Base-by-base conservation (phyloP, 2,888 invertebrate species). In the Palloptera scutellata region DNA sequence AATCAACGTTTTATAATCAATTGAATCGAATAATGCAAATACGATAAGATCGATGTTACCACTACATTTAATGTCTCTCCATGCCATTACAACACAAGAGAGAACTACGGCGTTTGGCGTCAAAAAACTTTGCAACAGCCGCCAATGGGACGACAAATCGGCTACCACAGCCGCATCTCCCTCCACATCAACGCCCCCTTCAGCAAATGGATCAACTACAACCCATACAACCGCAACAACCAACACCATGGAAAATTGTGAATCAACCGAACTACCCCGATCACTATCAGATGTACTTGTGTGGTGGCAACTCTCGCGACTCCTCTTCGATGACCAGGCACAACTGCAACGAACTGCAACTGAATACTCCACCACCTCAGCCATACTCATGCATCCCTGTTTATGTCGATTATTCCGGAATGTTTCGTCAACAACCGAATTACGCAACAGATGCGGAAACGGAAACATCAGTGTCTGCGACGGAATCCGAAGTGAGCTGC, bases 21-120 rank as follows among this genome's bases (percentile, higher is more conserved):
- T 79, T 76, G 76, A 77, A 78, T 80, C 80, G 80, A 78, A 84
- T 81, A 83, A 85, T 85, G 85, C 79, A 76, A 80, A 81, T 81
- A 82, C 79, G 81, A 79, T 85, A 84, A 78, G 79, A 84, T 85
- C 82, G 82, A 85, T 85, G 85, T 84, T 85, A 84, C 84, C 83
- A 83, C 82, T 80, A 83, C 79, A 84, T 80, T 84, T 83, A 79
- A 82, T 81, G 84, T 81, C 81, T 81, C 83, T 84, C 85, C 83
- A 85, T 85, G 85, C 81, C 82, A 83, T 84, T 85, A 83, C 81
- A 78, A 83, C 81, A 78, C 79, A 83, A 84, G 78, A 83, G 81
- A 80, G 79, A 80, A 80, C 79, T 85, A 85, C 85, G 84, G 85
- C 84, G 83, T 81, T 82, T 79, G 81, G 84, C 83, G 81, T 81